A percentile compares a stretch with the other conserved stretches of the same genome.
phyloP scores from a whole-genome alignment of 2,113 vertebrate genomes.

The Azemiops feae region DNA sequence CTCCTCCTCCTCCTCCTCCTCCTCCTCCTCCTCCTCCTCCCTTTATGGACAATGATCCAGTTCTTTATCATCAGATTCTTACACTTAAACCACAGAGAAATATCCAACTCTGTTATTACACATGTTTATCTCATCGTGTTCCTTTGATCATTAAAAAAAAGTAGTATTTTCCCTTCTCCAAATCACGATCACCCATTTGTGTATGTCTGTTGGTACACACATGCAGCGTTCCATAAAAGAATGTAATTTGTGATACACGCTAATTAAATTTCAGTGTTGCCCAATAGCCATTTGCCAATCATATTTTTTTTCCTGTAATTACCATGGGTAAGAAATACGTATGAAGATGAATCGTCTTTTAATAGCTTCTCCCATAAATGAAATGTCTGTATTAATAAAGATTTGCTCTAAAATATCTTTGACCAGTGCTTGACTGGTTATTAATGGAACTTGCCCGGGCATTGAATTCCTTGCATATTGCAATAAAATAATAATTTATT shows the following conservation, averaged over 20 bases:
- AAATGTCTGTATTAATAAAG: slow-evolving; percentile 10
- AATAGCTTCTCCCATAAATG: background rate
- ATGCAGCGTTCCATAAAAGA: background rate
- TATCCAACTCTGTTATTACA: background rate
- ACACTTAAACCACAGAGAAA: background rate
- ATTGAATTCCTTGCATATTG: background rate
- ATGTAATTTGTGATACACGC: background rate
- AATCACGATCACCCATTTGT: background rate
- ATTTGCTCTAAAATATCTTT: background rate
- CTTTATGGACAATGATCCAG: background rate
- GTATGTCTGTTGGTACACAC: background rate
- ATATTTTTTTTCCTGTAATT: slow-evolving; percentile 9
- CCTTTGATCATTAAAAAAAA: background rate
- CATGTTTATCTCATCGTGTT: background rate
- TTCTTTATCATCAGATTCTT: background rate
- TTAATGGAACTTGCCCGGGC: background rate
- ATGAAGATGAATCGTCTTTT: slow-evolving; percentile 1
- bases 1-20: background rate
- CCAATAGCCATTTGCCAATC: background rate
- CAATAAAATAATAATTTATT: background rate
- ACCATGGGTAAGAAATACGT: background rate
- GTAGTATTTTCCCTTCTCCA: background rate
- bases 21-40: background rate
- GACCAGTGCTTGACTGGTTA: slow-evolving; percentile 2
- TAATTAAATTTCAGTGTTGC: background rate